phyloP scores from a whole-genome alignment of 1,140 invertebrate genomes.

The Drosophila rufa region DNA sequence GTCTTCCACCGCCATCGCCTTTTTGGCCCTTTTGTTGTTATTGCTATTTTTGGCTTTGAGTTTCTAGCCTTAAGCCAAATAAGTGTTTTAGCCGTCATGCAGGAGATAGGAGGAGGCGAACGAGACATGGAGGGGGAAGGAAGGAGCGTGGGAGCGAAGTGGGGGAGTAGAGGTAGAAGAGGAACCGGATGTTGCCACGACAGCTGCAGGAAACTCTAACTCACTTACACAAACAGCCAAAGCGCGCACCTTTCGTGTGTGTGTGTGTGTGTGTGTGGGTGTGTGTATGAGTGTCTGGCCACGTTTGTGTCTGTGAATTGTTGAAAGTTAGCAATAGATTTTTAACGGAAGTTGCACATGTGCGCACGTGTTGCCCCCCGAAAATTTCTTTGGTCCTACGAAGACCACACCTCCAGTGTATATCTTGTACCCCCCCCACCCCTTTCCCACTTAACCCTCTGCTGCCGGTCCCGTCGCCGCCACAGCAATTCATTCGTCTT shows the following conservation, averaged over 20 bases:
- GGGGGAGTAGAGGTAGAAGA: conserved; percentile 28
- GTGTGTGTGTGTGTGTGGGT: conserved; percentile 12
- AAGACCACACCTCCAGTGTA: conserved; percentile 30
- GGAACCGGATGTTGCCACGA: conserved; percentile 79
- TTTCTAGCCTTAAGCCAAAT: conserved; percentile 82
- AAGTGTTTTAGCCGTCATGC: conserved; percentile 76
- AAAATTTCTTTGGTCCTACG: conserved; percentile 25
- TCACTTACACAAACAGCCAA: conserved; percentile 77
- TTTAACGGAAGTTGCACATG: conserved; percentile 83
- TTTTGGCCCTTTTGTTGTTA: conserved; percentile 33
- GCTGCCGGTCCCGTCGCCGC: background rate
- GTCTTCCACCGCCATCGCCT: conserved; percentile 5
- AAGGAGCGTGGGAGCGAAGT: background rate
- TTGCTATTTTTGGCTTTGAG: conserved; percentile 69
- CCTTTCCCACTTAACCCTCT: background rate
- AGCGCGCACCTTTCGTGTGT: conserved; percentile 44
- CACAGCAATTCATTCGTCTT: conserved; percentile 51
- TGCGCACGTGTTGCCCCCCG: conserved; percentile 72
- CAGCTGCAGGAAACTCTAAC: conserved; percentile 83
- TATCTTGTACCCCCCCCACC: conserved; percentile 1
- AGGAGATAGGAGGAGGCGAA: conserved; percentile 31
- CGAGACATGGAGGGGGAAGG: background rate
- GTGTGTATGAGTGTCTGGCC: conserved; percentile 33
- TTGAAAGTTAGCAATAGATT: conserved; percentile 84
- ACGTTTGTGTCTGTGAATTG: conserved; percentile 65